These are phyloP conservation scores for Vireo griseus DNA, from an alignment of 2,797 vertebrate species.

Conservation along the genomic window DNA sequence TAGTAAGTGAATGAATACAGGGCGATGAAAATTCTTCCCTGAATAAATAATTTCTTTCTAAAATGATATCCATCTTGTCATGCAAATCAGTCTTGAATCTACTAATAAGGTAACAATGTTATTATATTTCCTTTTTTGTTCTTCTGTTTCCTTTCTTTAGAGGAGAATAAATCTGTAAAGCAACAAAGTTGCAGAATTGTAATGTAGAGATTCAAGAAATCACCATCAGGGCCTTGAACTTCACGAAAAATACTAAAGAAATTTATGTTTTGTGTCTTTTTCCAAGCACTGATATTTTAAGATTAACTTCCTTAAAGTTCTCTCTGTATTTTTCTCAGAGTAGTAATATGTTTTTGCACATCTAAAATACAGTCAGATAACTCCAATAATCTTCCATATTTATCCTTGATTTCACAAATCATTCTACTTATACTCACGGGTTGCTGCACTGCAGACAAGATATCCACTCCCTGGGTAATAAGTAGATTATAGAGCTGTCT, in stretches of 20 bases:
- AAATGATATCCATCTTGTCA: neutral
- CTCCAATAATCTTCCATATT: neutral
- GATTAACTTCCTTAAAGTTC: neutral
- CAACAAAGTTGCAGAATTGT: neutral
- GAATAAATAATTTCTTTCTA: neutral
- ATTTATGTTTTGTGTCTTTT: accelerated
- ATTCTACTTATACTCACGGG: constrained; percentile 70
- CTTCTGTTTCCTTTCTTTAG: neutral
- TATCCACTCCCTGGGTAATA: constrained; percentile 74
- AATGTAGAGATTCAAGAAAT: neutral
- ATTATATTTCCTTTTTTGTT: neutral
- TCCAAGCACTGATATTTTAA: neutral
- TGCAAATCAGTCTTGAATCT: neutral
- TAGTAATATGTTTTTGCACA: neutral
- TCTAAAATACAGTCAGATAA: neutral
- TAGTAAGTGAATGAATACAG: neutral
- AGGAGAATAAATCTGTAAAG: neutral
- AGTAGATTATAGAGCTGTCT: constrained; percentile 75
- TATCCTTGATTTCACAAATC: neutral
- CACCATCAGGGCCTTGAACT: neutral
- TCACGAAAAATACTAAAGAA: neutral
- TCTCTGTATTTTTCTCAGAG: neutral
- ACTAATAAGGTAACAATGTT: neutral
- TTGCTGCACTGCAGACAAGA: constrained; percentile 73
- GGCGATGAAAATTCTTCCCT: neutral